phyloP scores from a whole-genome alignment of 2,888 invertebrate genomes.

The Andrena fulva region DNA sequence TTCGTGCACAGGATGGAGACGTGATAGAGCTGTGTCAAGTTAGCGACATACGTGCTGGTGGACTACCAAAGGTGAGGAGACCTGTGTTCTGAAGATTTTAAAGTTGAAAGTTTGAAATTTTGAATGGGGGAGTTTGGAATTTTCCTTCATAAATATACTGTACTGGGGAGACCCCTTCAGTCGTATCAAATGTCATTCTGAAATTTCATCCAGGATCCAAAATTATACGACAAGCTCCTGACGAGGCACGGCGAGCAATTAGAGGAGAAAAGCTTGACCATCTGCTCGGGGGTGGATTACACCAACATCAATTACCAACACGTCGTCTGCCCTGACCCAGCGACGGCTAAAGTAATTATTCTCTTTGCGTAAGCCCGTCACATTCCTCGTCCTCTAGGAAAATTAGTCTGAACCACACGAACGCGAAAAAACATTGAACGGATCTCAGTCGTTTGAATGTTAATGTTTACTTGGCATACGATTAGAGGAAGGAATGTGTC shows the following conservation, averaged over 20 bases:
- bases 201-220: conserved; percentile 89
- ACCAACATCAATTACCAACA: conserved; percentile 99
- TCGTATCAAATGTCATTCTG: not conserved
- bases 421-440: too few species aligned
- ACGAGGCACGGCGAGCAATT: conserved; percentile 92
- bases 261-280: conserved; percentile 97
- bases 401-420: not conserved
- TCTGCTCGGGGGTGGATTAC: conserved; percentile 99
- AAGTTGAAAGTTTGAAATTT: conserved; percentile 14
- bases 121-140: not conserved
- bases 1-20: conserved; percentile 95
- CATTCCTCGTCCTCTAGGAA: not conserved
- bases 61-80: conserved; percentile 93
- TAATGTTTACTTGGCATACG: not conserved
- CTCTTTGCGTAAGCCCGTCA: not conserved
- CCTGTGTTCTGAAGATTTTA: too few species aligned
- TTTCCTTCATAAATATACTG: not conserved
- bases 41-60: conserved; percentile 97
- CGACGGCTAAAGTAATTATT: conserved; percentile 94
- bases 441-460: too few species aligned
- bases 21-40: conserved; percentile 99
- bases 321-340: conserved; percentile 96
- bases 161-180: not conserved
- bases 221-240: conserved; percentile 90
- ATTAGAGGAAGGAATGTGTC: not conserved